Percentiles rank a stretch among this genome's conserved stretches.
Evolutionary conservation across 2,113 vertebrate genomes (phyloP).

Genomic region (Struthio camelus): DNA sequence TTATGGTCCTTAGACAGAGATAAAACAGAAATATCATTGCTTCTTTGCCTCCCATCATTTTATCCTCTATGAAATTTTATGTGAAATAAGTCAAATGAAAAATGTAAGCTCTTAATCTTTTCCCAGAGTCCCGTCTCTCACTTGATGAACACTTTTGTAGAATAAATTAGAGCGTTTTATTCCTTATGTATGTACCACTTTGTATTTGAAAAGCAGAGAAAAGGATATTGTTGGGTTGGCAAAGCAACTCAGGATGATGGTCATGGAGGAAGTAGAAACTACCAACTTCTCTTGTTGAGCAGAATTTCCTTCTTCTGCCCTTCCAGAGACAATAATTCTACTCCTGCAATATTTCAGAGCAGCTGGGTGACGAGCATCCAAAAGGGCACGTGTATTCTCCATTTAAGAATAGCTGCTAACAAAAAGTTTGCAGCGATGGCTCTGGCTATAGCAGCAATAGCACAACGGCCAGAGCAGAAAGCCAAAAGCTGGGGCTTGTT

Average conservation of each 20-base stretch:
- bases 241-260: not conserved
- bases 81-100: slow-evolving; percentile 77
- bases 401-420: not conserved
- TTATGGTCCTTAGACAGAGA: slow-evolving; percentile 72
- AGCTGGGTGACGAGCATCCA: not conserved
- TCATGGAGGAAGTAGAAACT: not conserved
- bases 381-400: not conserved
- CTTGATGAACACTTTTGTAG: slow-evolving; percentile 69
- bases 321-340: not conserved
- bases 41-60: slow-evolving; percentile 72
- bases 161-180: slow-evolving; percentile 72
- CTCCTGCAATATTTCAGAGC: not conserved
- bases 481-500: not conserved
- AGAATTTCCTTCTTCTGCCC: not conserved
- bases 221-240: not conserved
- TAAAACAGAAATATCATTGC: slow-evolving; percentile 76
- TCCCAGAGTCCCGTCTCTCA: slow-evolving; percentile 68
- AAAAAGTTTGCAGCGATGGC: not conserved
- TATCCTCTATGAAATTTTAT: slow-evolving; percentile 78
- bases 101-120: slow-evolving; percentile 78
- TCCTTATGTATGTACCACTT: slow-evolving; percentile 46
- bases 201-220: slow-evolving; percentile 61
- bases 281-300: not conserved
- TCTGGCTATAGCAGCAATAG: not conserved
- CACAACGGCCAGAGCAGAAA: not conserved